Base-by-base conservation (phyloP, 2,888 invertebrate genomes). In the Lasioglossum calceatum region DNA sequence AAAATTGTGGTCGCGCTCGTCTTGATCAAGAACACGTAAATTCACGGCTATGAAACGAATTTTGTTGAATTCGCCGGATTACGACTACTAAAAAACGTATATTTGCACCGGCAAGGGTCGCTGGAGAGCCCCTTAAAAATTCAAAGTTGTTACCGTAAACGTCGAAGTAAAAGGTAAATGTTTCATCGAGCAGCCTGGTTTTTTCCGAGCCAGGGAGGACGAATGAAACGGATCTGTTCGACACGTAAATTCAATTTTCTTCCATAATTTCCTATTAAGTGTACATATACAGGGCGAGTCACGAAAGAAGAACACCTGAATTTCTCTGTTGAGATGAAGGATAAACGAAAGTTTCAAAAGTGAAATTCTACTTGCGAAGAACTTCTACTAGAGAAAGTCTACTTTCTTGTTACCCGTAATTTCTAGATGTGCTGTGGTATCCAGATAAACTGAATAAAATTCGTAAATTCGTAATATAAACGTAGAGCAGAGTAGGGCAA, bases 1-100 rank as follows among this genome's bases (percentile, higher is more conserved):
- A 70, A 73, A 85, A 84, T 80, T 77, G 84, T 50, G 76, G 73
- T 3, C 85, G 39, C 36, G 77, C 70, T 73, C 76, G 76, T 67
- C 58, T 79, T 79, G 85, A 85, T 85, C 85, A 83, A 76, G 83
- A 72, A 83, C 74, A 61, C 83, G 32, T 79, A 79, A 75, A 85
- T 79, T 54, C 71, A 0, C 36, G 44, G 77, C 36, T 19, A 36
- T 85, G 64, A 79, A 85, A 78, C 61, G 61, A 74, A 83, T 64
- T 79, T 76, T 64, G 23, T 23, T 14, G 54, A 54, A 76, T 79
- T 83, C 71, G 44, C 47, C 27, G 71, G 73, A 73, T 74, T 58
- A 77, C 67, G 39, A 67, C 27, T 54, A 54, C 32, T 73, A 81
- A 77, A 76, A 58, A 19, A 39, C 0, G 39, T 16, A 5, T 19